Conservation (phyloP, 1,140 invertebrate genomes). For the Thereuonema tuberculata region DNA sequence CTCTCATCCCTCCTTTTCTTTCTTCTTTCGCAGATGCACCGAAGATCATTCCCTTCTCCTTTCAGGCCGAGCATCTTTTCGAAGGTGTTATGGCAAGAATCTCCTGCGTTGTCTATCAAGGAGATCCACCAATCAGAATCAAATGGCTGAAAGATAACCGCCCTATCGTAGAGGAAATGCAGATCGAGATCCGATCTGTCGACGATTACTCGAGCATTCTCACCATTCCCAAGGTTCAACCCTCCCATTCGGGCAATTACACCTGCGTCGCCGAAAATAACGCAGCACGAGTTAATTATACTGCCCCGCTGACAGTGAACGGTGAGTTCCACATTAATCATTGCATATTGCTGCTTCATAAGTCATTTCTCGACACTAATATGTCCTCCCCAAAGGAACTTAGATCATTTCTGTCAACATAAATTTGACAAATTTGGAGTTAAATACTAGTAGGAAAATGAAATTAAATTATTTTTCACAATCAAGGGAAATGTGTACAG, state of each 20-base stretch:
- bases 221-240: background rate
- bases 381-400: conserved; percentile 8
- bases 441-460: no score
- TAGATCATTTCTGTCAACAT: conserved; percentile 40
- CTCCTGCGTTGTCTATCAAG: conserved; percentile 55
- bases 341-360: conserved; percentile 8
- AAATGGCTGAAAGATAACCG: conserved; percentile 42
- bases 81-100: conserved; percentile 52
- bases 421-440: background rate
- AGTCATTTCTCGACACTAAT: conserved; percentile 15
- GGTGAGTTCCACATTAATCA: background rate
- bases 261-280: conserved; percentile 6
- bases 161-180: conserved; percentile 28
- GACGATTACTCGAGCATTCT: conserved; percentile 10
- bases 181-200: conserved; percentile 18
- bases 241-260: background rate
- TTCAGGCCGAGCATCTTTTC: conserved; percentile 43
- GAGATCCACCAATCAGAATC: conserved; percentile 53
- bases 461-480: no score
- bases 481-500: no score
- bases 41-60: conserved; percentile 46
- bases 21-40: conserved; percentile 43
- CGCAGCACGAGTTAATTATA: background rate
- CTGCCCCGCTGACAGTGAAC: conserved; percentile 1
- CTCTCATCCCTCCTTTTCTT: no score